phyloP scores from a whole-genome alignment of 2,113 vertebrate species.

The Peromyscus leucopus region DNA sequence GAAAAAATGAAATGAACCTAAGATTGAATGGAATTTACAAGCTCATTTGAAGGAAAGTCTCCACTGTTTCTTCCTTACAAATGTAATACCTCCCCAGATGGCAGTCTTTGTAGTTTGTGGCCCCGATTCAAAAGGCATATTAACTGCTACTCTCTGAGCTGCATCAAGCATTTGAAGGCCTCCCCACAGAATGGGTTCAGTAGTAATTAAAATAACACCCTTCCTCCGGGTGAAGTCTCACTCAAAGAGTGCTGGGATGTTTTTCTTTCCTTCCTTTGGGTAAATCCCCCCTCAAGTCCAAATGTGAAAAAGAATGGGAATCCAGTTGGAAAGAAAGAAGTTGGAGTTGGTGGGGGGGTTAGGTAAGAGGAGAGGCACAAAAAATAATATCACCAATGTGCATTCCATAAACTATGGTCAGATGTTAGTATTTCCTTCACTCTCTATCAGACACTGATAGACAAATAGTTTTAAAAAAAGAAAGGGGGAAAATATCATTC shows the following conservation, averaged over 20 bases:
- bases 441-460: slow-evolving; percentile 84
- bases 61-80: slow-evolving; percentile 84
- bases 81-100: slow-evolving; percentile 89
- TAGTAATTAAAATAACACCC: slow-evolving; percentile 86
- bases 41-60: slow-evolving; percentile 87
- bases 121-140: slow-evolving; percentile 88
- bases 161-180: slow-evolving; percentile 82
- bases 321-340: slow-evolving; percentile 36
- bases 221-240: slow-evolving; percentile 79
- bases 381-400: slow-evolving; percentile 66
- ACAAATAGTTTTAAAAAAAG: slow-evolving; percentile 86
- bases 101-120: slow-evolving; percentile 88
- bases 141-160: slow-evolving; percentile 84
- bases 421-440: slow-evolving; percentile 83
- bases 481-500: slow-evolving; percentile 88
- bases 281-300: neutral
- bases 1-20: slow-evolving; percentile 72
- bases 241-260: slow-evolving; percentile 76
- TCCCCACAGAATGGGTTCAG: slow-evolving; percentile 82
- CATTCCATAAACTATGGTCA: slow-evolving; percentile 72
- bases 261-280: slow-evolving; percentile 73
- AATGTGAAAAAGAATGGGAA: slow-evolving; percentile 65
- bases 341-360: too few species aligned
- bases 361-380: neutral
- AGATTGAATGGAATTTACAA: slow-evolving; percentile 85